These are phyloP conservation scores for Actenoides lindsayi DNA, from an alignment of 2,113 vertebrate genomes.

Conservation along the genomic window DNA sequence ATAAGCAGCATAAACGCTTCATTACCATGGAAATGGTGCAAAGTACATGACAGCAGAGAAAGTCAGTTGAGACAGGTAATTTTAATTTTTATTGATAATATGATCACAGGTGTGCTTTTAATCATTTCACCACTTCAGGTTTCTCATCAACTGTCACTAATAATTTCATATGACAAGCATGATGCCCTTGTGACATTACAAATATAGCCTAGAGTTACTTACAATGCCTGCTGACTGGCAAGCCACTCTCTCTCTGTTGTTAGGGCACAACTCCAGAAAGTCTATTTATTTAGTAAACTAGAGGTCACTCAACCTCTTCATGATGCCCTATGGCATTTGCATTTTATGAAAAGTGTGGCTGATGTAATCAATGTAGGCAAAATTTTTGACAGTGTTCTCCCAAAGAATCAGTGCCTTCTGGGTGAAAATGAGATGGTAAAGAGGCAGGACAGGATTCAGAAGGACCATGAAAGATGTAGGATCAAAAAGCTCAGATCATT, in stretches of 20 bases:
- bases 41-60: constrained; percentile 39
- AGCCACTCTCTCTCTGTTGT: not conserved
- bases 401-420: not conserved
- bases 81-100: constrained; percentile 75
- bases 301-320: not conserved
- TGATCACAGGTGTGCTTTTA: constrained; percentile 70
- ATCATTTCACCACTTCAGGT: constrained; percentile 56
- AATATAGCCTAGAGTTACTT: constrained; percentile 9
- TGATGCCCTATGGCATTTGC: not conserved
- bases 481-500: not conserved
- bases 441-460: not conserved
- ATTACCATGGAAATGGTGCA: constrained; percentile 52
- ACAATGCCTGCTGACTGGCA: constrained; percentile 1
- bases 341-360: not conserved
- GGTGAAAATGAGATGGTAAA: not conserved
- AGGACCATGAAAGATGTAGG: not conserved
- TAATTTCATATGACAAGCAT: constrained; percentile 59
- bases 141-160: constrained; percentile 67
- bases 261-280: not conserved
- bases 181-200: constrained; percentile 29
- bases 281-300: not conserved
- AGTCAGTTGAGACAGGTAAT: constrained; percentile 22
- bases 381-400: not conserved
- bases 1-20: constrained; percentile 2
- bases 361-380: not conserved